Base-by-base conservation (phyloP, 2,113 vertebrate species). In the Gambusia holbrooki region DNA sequence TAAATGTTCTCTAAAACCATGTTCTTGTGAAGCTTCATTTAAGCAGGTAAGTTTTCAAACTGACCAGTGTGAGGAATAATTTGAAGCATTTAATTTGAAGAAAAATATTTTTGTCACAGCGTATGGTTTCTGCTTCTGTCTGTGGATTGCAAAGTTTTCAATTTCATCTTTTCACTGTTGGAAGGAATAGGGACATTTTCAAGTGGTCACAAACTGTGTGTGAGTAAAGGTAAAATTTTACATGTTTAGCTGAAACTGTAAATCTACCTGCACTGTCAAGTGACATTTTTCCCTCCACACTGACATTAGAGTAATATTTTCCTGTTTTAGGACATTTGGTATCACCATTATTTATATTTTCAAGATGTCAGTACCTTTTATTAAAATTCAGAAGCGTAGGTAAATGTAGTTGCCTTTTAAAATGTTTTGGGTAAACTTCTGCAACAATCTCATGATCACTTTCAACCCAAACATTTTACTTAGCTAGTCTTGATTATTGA, bases 1-100 rank as follows among this genome's bases (percentile, higher is more conserved):
- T 28, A 75, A 79, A 86, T 89, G 69, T 63, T 71, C 15, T 83
- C 1, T 75, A 9, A 71, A 83, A 32, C 87, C 74, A 83, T 66
- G 32, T 76, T 70, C 71, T 76, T 85, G 78, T 90, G 80, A 89
- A 69, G 66, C 64, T 48, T 63, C 89, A 54, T 62, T 71, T 81
- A 67, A 83, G 48, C 74, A 92, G 93, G 93, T 94, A 93, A 92
- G 93, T 86, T 62, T 76, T 62, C 69, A 64, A 62, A 19, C 19
- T 75, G 74, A 58, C 62, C 30, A 60, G n/a, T 80, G 14, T 69
- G 9, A 27, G 11, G 25, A 63, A 65, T 60, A 45, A 10, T 65
- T 33, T 64, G 37, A 32, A 27, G 25, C 15, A 74, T 25, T 48
- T 19, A 63, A 71, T 35, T 35, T 0, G 48, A 19, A 54, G 1